Evolutionary conservation across 1,140 invertebrate genomes (phyloP).

Genomic region (silkworm (Bombyx mori)): DNA sequence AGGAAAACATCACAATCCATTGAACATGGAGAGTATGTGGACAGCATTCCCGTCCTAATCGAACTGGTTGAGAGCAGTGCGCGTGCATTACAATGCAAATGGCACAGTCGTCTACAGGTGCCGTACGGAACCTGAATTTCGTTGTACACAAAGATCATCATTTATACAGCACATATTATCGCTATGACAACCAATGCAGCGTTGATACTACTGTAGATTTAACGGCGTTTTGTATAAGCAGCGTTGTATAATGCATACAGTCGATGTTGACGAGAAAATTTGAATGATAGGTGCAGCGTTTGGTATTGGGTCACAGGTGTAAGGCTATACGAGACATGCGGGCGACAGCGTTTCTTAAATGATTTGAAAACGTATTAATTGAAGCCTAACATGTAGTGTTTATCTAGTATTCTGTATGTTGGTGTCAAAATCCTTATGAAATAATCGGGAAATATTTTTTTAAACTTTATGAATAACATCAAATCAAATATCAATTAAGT

Average conservation of each 20-base stretch:
- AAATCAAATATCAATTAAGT: too few relatives aligned
- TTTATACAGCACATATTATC: constrained; percentile 22
- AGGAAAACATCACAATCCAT: too few relatives aligned
- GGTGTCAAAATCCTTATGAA: too few relatives aligned
- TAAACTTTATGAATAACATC: too few relatives aligned
- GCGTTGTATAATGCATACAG: constrained; percentile 13
- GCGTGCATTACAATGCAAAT: constrained; percentile 63
- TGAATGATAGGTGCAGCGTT: background rate
- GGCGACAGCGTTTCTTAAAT: constrained; percentile 33
- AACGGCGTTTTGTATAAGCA: background rate
- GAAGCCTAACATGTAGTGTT: too few relatives aligned
- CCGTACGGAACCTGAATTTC: constrained; percentile 41
- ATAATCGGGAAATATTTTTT: too few relatives aligned
- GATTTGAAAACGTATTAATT: constrained; percentile 23
- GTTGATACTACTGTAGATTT: too few relatives aligned
- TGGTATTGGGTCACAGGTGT: constrained; percentile 27
- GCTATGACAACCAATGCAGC: too few relatives aligned
- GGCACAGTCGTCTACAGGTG: constrained; percentile 59
- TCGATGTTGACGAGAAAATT: background rate
- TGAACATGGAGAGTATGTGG: constrained; percentile 22
- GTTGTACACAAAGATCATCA: constrained; percentile 20
- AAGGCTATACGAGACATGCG: constrained; percentile 40
- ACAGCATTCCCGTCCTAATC: constrained; percentile 59
- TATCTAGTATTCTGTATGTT: too few relatives aligned
- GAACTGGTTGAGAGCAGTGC: constrained; percentile 53